Base-by-base conservation (phyloP, 64 coral and sea anemone species). In the Anthopleura sola region DNA sequence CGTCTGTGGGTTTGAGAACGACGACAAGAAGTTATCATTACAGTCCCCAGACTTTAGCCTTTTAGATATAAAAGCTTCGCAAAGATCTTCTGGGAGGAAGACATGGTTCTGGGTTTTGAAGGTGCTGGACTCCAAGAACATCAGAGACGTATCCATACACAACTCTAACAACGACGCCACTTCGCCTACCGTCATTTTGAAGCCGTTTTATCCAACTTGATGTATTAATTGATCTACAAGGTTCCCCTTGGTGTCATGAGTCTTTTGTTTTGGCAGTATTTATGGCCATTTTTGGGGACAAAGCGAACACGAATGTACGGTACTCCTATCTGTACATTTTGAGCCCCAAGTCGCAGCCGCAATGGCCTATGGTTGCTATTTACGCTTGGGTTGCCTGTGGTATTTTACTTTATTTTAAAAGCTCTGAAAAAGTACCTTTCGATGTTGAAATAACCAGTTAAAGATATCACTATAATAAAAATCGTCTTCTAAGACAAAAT, bases 41-140 rank as follows among this genome's bases (percentile, higher is more conserved):
- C 94, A 97, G 47, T 87, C 74, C 32, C 94, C 94, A 47, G 88
- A 75, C 37, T 90, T 97, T 0, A 97, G 57, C 83, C 91, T 97
- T 56, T 90, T 92, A 37, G 68, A 82, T 83, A 97, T 97, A 36
- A 97, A 89, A 83, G 94, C 94, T 84, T 92, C 87, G 38, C 94
- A 97, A 1, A 97, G 55, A 68, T 92, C 94, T 51, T 97, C 94
- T n/a, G 94, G 94, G 0, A 97, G 68, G 64, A 97, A 97, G 48
- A 92, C 49, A 78, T 74, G 71, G 40, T 83, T 37, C 7, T 85
- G 74, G 78, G 49, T 84, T 36, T 84, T 84, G 21, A 87, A 80
- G 46, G 76, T 38, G 14, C 66, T 60, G 1, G 94, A 86, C 36
- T 97, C 94, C 17, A 92, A 82, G 39, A 91, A 92, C 55, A 55